Evolutionary conservation across 2,797 vertebrate genomes (phyloP).

Genomic region (Sphenodon punctatus): DNA sequence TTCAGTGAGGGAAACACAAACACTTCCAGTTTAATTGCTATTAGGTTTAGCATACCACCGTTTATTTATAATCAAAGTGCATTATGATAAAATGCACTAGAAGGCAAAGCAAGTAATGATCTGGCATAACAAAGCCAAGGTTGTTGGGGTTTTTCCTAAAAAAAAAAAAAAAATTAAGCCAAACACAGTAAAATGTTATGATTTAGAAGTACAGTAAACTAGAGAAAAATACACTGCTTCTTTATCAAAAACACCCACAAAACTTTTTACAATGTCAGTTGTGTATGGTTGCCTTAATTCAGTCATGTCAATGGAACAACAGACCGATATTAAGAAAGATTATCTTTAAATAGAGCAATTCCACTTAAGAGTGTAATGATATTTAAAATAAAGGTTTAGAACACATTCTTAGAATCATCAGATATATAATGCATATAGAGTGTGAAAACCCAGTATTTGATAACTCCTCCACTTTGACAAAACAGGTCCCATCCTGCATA

Average conservation of each 20-base stretch:
- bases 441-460: not conserved
- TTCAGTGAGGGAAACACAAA: constrained; percentile 91
- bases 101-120: constrained; percentile 76
- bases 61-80: constrained; percentile 80
- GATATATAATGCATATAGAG: not conserved
- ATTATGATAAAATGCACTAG: constrained; percentile 75
- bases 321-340: not conserved
- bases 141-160: constrained; percentile 59
- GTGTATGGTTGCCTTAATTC: not conserved
- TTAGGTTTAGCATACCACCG: constrained; percentile 84
- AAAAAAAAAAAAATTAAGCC: constrained; percentile 49
- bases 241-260: constrained; percentile 33
- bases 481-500: no score
- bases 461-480: no score
- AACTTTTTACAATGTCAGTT: constrained; percentile 17
- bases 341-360: not conserved
- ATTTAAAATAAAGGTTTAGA: not conserved
- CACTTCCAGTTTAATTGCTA: constrained; percentile 91
- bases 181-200: constrained; percentile 29
- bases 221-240: not conserved
- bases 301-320: not conserved
- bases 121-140: constrained; percentile 74
- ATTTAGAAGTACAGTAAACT: not conserved
- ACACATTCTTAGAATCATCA: not conserved
- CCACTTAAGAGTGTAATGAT: not conserved